phyloP scores from a whole-genome alignment of 1,140 invertebrate genomes.

The Helicorthomorpha holstii region DNA sequence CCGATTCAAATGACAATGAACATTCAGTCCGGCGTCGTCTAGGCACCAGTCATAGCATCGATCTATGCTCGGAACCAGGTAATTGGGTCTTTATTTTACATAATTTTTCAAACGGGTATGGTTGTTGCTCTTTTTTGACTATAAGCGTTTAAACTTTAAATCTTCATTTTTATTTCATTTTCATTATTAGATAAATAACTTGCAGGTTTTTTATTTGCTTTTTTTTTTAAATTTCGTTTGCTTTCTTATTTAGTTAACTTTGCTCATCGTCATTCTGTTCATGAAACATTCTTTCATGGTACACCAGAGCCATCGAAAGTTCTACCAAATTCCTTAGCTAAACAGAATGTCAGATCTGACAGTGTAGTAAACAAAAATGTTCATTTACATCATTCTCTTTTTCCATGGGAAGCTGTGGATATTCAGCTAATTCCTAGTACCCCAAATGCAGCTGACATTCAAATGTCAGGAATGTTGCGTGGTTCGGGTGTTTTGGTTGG shows the following conservation, averaged over 20 bases:
- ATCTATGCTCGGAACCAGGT: no score
- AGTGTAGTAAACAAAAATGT: neutral
- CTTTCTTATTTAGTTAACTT: neutral
- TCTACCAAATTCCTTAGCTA: neutral
- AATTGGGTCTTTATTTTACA: no score
- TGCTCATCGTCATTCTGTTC: neutral
- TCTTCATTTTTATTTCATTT: no score
- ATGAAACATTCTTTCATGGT: neutral
- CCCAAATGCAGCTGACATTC: neutral
- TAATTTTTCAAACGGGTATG: neutral
- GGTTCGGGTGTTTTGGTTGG: constrained; percentile 8
- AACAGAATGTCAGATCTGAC: neutral
- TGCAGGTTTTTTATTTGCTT: neutral
- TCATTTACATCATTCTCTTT: neutral
- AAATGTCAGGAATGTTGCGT: neutral
- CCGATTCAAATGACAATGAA: no score
- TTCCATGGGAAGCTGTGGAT: neutral
- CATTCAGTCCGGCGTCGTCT: no score
- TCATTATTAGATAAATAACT: no score
- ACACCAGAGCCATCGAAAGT: neutral
- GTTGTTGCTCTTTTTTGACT: neutral
- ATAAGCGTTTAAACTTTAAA: neutral
- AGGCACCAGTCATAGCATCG: no score
- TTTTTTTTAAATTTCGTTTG: neutral
- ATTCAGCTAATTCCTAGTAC: neutral